phyloP scores from a whole-genome alignment of 53 echinoderm and acorn worm species.

The Henricia sp. region DNA sequence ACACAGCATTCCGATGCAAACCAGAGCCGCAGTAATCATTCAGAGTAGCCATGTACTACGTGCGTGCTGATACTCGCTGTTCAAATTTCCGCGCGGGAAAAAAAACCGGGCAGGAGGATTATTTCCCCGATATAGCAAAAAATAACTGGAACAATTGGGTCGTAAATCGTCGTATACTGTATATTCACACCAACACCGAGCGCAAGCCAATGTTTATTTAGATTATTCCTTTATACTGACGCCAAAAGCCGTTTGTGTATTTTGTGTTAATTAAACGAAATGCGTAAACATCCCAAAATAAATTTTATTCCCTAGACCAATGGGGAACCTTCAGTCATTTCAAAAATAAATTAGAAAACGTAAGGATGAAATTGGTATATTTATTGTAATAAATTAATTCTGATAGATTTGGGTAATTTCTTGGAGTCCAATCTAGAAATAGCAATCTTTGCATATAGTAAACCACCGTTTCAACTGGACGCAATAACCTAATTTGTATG shows the following conservation, averaged over 20 bases:
- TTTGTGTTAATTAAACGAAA: no score
- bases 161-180: conserved; percentile 32
- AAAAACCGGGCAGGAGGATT: background rate
- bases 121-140: conserved; percentile 15
- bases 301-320: no score
- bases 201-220: conserved; percentile 48
- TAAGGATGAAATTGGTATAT: no score
- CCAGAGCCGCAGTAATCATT: conserved; percentile 1
- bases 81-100: background rate
- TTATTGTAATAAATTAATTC: no score
- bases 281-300: no score
- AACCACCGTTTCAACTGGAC: no score
- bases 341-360: no score
- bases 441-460: no score
- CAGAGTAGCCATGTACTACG: background rate
- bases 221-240: conserved; percentile 1
- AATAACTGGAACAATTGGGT: background rate
- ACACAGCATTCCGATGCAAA: background rate
- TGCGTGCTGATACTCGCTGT: background rate
- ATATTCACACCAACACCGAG: conserved; percentile 7
- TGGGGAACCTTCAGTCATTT: no score
- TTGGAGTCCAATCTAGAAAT: no score
- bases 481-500: no score
- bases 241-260: conserved; percentile 1
- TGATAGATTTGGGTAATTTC: no score